These are phyloP conservation scores for Apoda limacodes DNA, from an alignment of 2,888 invertebrate species.

Conservation along the genomic window DNA sequence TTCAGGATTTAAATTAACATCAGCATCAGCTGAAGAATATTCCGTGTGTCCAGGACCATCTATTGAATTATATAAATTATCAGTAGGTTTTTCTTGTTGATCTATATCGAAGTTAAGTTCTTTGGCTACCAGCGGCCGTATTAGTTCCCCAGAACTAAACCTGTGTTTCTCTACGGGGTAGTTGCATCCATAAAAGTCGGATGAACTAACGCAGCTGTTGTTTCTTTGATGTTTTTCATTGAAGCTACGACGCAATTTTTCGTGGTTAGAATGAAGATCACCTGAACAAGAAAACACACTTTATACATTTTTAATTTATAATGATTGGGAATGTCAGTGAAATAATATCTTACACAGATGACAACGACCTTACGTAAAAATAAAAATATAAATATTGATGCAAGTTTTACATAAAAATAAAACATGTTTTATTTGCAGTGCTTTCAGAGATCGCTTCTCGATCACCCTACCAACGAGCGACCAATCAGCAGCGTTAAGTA, in stretches of 20 bases:
- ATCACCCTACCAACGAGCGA: no score
- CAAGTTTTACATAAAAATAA: no score
- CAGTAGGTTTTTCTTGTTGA: slow-evolving; percentile 33
- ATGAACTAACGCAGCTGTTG: slow-evolving; percentile 65
- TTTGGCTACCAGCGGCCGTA: slow-evolving; percentile 56
- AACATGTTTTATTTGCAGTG: no score
- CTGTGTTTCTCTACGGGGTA: slow-evolving; percentile 64
- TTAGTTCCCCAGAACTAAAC: slow-evolving; percentile 60
- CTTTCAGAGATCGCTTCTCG: no score
- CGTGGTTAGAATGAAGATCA: slow-evolving; percentile 56
- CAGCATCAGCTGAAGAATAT: slow-evolving; percentile 43
- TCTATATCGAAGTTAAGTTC: slow-evolving; percentile 59
- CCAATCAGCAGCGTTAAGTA: no score
- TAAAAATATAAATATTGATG: no score
- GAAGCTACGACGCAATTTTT: slow-evolving; percentile 57
- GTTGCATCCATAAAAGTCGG: slow-evolving; percentile 66
- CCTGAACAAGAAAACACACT: no score
- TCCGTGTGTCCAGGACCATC: slow-evolving; percentile 45
- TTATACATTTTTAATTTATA: no score
- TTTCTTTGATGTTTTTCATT: slow-evolving; percentile 66
- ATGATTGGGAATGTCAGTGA: no score
- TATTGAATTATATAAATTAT: slow-evolving; percentile 55
- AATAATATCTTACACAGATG: no score
- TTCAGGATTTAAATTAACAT: slow-evolving; percentile 38
- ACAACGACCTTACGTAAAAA: no score